Conservation (phyloP, 2,888 invertebrate genomes). For the Azorinus chamasolen region DNA sequence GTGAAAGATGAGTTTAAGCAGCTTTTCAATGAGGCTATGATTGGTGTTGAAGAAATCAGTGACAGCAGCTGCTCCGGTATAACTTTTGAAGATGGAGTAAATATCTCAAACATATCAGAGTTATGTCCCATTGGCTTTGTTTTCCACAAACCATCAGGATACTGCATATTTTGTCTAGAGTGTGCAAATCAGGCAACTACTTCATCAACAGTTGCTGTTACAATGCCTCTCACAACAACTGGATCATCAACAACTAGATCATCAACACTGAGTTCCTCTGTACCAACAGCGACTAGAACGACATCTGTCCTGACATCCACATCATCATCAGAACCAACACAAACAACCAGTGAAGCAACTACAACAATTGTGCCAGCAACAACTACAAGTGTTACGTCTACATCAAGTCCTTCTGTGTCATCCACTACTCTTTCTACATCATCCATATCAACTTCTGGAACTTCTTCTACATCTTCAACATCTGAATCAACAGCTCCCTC, state of each 20-base stretch:
- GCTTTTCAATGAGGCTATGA: slow-evolving; percentile 12
- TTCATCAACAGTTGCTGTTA: slow-evolving; percentile 7
- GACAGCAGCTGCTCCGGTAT: slow-evolving; percentile 24
- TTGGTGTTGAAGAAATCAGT: slow-evolving; percentile 4
- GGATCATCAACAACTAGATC: slow-evolving; percentile 7
- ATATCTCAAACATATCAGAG: slow-evolving; percentile 7
- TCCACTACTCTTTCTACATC: slow-evolving; percentile 1
- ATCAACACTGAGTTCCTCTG: background rate
- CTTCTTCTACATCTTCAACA: slow-evolving; percentile 10
- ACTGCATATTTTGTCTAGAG: slow-evolving; percentile 47
- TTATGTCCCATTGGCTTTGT: slow-evolving; percentile 44
- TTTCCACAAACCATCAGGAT: slow-evolving; percentile 36
- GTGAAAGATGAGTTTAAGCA: background rate
- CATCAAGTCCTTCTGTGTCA: background rate
- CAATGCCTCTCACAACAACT: slow-evolving; percentile 1
- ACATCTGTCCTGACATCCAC: slow-evolving; percentile 5
- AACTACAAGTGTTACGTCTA: slow-evolving; percentile 8
- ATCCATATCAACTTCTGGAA: slow-evolving; percentile 3
- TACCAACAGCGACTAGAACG: slow-evolving; percentile 1
- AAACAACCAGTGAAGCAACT: slow-evolving; percentile 14
- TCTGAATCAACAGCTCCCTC: slow-evolving; percentile 10
- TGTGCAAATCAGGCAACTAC: slow-evolving; percentile 21
- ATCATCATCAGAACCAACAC: background rate
- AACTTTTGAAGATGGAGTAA: slow-evolving; percentile 24
- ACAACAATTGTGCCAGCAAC: slow-evolving; percentile 15